Evolutionary conservation across 2,113 vertebrate species (phyloP).

Genomic region (Trematomus loennbergii): DNA sequence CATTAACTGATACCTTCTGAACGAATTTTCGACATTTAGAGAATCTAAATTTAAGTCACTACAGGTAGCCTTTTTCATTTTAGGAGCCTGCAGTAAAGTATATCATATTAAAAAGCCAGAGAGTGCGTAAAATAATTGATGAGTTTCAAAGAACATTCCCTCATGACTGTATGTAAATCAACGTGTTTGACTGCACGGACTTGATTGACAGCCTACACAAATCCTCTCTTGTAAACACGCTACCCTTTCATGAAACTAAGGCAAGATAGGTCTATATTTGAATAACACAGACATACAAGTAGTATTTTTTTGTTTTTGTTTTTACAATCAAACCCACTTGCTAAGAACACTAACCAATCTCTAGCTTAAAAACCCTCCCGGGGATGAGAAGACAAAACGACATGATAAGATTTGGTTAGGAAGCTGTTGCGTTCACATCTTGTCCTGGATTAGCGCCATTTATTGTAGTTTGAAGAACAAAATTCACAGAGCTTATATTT

Average conservation of each 20-base stretch:
- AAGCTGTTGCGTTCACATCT: constrained; percentile 28
- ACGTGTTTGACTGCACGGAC: constrained; percentile 29
- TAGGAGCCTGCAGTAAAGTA: constrained; percentile 22
- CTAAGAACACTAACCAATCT: constrained; percentile 29
- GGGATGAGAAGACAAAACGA: constrained; percentile 19
- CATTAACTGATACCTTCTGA: constrained; percentile 57
- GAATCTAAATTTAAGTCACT: constrained; percentile 39
- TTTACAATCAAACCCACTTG: constrained; percentile 17
- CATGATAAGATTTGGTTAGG: constrained; percentile 13
- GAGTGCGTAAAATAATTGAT: neutral
- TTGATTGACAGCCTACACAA: constrained; percentile 51
- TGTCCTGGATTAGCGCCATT: constrained; percentile 41
- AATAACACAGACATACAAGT: constrained; percentile 3
- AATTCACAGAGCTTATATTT: constrained; percentile 60
- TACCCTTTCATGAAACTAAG: constrained; percentile 24
- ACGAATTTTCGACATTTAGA: constrained; percentile 52
- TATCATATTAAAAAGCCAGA: constrained; percentile 9
- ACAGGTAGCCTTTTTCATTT: constrained; percentile 15
- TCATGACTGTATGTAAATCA: constrained; percentile 43
- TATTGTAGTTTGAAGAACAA: constrained; percentile 51
- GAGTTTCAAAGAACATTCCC: constrained; percentile 35
- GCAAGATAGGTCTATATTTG: constrained; percentile 18
- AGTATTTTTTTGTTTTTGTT: neutral
- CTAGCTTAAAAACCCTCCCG: constrained; percentile 3
- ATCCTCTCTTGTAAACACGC: constrained; percentile 49